These are phyloP conservation scores for Seira ritae DNA, from an alignment of 2,888 invertebrate species.

Conservation along the genomic window DNA sequence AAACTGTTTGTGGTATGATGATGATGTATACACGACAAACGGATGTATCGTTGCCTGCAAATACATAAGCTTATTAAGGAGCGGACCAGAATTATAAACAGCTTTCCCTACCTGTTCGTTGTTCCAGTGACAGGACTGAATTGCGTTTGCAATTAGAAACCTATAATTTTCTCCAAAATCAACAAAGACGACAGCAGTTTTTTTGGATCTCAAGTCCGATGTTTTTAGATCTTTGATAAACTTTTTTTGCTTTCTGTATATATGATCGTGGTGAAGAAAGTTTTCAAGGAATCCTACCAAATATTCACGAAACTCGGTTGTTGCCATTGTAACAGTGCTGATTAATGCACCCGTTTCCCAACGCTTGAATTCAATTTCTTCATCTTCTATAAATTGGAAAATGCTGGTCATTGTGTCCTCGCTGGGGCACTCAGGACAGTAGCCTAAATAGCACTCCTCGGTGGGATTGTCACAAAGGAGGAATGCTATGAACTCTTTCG, in stretches of 20 bases:
- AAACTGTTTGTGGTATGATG: neutral
- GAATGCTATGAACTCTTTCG: neutral
- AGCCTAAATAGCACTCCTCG: slow-evolving; percentile 26
- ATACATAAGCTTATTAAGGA: no score
- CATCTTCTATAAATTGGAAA: no score
- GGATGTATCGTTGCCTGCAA: slow-evolving; percentile 72
- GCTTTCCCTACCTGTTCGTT: no score
- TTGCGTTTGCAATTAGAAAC: slow-evolving; percentile 69
- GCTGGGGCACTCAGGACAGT: slow-evolving; percentile 2
- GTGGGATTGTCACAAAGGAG: neutral
- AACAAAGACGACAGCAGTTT: slow-evolving; percentile 51
- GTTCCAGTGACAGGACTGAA: slow-evolving; percentile 70
- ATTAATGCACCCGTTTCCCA: no score
- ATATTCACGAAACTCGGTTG: slow-evolving; percentile 12
- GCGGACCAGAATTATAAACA: no score
- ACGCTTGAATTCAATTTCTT: no score
- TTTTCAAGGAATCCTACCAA: neutral
- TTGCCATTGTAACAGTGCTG: neutral
- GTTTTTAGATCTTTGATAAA: slow-evolving; percentile 26
- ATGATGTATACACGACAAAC: slow-evolving; percentile 53
- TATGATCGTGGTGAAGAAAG: slow-evolving; percentile 40
- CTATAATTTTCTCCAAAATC: slow-evolving; percentile 72
- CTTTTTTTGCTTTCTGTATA: slow-evolving; percentile 25
- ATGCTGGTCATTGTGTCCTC: no score
- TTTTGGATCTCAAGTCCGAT: neutral